These are phyloP conservation scores for Trachelipus rathkii DNA, from an alignment of 1,140 invertebrate species.

Conservation along the genomic window DNA sequence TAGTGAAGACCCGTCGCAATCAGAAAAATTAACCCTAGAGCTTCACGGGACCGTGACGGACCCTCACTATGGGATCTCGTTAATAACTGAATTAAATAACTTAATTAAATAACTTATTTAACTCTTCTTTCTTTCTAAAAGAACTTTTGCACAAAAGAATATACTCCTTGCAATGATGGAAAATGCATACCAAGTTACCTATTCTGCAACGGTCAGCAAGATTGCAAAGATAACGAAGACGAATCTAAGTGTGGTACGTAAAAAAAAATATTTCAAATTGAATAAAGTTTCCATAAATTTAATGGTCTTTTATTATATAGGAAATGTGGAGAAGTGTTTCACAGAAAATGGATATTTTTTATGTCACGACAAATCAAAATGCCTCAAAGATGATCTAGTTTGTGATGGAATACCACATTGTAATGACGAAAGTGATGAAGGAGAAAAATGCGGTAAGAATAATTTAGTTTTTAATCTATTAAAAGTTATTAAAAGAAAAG, in stretches of 20 bases:
- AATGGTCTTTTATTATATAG: not conserved
- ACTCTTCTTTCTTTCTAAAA: no score
- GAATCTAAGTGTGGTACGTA: not conserved
- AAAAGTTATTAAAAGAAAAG: not conserved
- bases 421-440: conserved; percentile 73
- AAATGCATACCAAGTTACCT: not conserved
- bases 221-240: not conserved
- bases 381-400: conserved; percentile 61
- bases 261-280: not conserved
- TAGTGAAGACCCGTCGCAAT: no score
- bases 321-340: not conserved
- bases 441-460: conserved; percentile 62
- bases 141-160: no score
- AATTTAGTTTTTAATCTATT: not conserved
- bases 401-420: conserved; percentile 68
- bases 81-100: no score
- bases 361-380: conserved; percentile 64
- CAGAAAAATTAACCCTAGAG: no score
- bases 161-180: not conserved
- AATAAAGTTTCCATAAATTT: not conserved
- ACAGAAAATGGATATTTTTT: not conserved
- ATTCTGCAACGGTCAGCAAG: not conserved
- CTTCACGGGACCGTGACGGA: no score
- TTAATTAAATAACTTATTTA: no score
- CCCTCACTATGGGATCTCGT: no score